These are phyloP conservation scores for Seira ritae DNA, from an alignment of 2,888 invertebrate genomes.

Conservation along the genomic window DNA sequence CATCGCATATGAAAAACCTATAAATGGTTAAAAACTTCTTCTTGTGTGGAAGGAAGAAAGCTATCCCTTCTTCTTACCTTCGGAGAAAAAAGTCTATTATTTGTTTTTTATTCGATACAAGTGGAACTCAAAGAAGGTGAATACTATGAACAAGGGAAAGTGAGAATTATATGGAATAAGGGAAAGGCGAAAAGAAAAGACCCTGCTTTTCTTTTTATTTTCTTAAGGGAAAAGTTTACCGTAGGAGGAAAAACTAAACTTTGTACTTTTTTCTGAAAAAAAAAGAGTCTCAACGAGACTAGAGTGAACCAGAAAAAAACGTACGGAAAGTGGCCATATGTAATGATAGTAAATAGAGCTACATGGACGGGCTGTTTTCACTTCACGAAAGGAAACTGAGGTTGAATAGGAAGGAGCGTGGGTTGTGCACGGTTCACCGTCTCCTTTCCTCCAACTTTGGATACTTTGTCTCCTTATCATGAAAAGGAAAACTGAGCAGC, in stretches of 20 bases:
- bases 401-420: conserved; percentile 20
- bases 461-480: conserved; percentile 16
- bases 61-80: too few species aligned
- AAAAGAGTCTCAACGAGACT: background rate
- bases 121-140: background rate
- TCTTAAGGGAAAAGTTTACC: conserved; percentile 35
- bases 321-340: conserved; percentile 37
- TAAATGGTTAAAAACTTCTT: background rate
- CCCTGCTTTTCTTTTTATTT: conserved; percentile 38
- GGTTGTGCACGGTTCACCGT: conserved; percentile 23
- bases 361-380: conserved; percentile 29
- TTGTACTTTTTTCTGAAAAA: background rate
- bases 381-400: conserved; percentile 29
- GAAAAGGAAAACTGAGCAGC: conserved; percentile 18
- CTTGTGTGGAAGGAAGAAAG: background rate
- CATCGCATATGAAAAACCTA: background rate
- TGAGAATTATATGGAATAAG: conserved; percentile 13
- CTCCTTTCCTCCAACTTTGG: conserved; percentile 1
- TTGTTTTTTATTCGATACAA: conserved; percentile 35
- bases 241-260: background rate
- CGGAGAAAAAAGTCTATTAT: background rate
- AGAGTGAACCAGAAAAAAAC: conserved; percentile 40
- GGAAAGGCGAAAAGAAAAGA: conserved; percentile 36
- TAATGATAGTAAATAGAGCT: conserved; percentile 41
- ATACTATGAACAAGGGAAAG: conserved; percentile 9